Percentiles rank a stretch among this genome's conserved stretches.
phyloP scores from a whole-genome alignment of 1,140 invertebrate genomes.

The Drosophila kanapiae region DNA sequence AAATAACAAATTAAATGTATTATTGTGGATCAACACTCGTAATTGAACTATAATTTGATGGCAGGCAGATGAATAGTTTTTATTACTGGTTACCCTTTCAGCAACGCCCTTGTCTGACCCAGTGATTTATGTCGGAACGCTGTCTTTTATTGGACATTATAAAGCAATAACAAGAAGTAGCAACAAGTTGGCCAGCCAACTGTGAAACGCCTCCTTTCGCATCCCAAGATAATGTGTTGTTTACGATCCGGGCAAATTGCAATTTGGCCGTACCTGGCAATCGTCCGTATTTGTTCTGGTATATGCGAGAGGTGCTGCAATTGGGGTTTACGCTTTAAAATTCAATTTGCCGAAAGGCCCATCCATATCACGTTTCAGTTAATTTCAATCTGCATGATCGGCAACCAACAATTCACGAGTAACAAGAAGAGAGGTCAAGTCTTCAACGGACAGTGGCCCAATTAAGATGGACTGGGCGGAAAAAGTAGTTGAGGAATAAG shows the following conservation, averaged over 20 bases:
- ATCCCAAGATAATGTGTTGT: constrained; percentile 54
- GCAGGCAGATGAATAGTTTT: background rate
- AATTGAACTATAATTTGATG: background rate
- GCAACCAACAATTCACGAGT: constrained; percentile 33
- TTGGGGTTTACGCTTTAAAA: constrained; percentile 53
- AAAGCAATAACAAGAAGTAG: constrained; percentile 68
- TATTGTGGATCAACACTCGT: background rate
- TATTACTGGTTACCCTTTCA: background rate
- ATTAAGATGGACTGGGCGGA: background rate
- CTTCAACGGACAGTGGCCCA: background rate
- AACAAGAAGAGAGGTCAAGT: constrained; percentile 7
- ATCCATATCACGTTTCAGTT: constrained; percentile 31
- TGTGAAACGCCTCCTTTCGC: constrained; percentile 47
- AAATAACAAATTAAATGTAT: background rate
- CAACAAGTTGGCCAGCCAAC: constrained; percentile 57
- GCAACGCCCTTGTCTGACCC: constrained; percentile 13
- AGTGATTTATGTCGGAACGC: constrained; percentile 46
- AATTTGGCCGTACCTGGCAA: constrained; percentile 29
- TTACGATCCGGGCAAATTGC: constrained; percentile 42
- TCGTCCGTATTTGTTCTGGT: constrained; percentile 47
- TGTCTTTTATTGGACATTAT: constrained; percentile 61
- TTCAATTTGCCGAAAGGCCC: constrained; percentile 43
- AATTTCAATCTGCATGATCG: constrained; percentile 13
- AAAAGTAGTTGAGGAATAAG: background rate
- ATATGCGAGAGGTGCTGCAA: constrained; percentile 17